These are phyloP conservation scores for Rotaria sp. DNA, from an alignment of 2,888 invertebrate genomes.

Conservation along the genomic window DNA sequence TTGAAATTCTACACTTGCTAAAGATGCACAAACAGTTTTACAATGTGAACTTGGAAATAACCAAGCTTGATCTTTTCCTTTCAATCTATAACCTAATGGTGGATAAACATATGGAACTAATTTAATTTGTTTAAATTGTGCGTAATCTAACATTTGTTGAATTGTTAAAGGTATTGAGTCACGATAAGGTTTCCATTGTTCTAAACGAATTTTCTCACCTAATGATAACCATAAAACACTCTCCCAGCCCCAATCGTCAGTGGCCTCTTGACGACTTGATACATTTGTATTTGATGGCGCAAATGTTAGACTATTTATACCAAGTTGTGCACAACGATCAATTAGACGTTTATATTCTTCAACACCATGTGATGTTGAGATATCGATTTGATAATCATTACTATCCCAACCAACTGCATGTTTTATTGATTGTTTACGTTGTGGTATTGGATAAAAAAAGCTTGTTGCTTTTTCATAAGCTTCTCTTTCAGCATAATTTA, in stretches of 20 bases:
- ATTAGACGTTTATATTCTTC: not conserved
- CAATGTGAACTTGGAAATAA: not conserved
- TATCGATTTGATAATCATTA: constrained; percentile 7
- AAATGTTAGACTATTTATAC: not conserved
- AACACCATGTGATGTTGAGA: not conserved
- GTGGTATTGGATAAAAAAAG: not conserved
- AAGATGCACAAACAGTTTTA: not conserved
- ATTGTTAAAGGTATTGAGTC: not conserved
- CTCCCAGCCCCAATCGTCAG: not conserved
- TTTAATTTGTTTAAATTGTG: not conserved
- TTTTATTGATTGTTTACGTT: not conserved
- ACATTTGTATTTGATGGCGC: not conserved
- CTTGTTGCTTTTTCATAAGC: not conserved
- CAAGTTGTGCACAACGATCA: not conserved
- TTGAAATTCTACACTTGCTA: not conserved
- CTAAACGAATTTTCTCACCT: not conserved
- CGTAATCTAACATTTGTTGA: not conserved
- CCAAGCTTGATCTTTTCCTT: not conserved
- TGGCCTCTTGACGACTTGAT: not conserved
- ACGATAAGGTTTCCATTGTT: not conserved
- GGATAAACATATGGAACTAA: not conserved
- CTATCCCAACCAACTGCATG: not conserved
- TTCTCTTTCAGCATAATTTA: not conserved
- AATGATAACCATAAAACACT: not conserved
- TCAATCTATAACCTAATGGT: not conserved